phyloP scores from a whole-genome alignment of 1,140 invertebrate genomes.

The Lethrus apterus region DNA sequence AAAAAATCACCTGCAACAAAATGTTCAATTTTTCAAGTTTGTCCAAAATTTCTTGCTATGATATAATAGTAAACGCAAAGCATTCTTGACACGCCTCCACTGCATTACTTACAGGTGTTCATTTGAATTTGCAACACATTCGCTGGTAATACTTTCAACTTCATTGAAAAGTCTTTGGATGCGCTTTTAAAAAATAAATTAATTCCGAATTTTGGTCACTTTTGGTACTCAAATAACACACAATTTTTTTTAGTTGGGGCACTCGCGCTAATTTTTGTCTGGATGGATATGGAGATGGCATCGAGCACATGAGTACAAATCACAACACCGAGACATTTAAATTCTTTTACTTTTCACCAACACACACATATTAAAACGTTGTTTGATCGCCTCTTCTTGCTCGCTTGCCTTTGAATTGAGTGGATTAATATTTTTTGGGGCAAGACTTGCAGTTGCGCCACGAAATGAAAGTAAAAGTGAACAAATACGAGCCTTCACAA shows the following conservation, averaged over 20 bases:
- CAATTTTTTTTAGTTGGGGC: too few relatives aligned
- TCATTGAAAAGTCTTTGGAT: slow-evolving; percentile 1
- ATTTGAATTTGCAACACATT: slow-evolving; percentile 22
- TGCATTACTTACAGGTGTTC: slow-evolving; percentile 23
- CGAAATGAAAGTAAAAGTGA: slow-evolving; percentile 44
- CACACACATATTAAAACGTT: neutral
- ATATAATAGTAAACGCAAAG: too few relatives aligned
- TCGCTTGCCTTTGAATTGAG: slow-evolving; percentile 31
- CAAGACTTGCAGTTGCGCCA: slow-evolving; percentile 37
- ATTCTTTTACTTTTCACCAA: neutral
- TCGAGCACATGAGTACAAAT: too few relatives aligned
- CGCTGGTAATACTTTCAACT: slow-evolving; percentile 3
- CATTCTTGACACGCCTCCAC: slow-evolving; percentile 18
- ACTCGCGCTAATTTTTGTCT: too few relatives aligned
- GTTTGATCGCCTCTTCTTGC: slow-evolving; percentile 19
- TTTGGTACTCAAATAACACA: too few relatives aligned
- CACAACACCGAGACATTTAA: too few relatives aligned
- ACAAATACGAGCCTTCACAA: slow-evolving; percentile 34
- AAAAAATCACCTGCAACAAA: slow-evolving; percentile 12
- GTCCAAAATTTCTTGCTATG: neutral
- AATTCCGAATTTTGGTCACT: too few relatives aligned
- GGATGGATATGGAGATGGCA: too few relatives aligned
- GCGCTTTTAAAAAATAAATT: too few relatives aligned
- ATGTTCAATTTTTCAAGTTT: neutral
- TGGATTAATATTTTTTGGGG: slow-evolving; percentile 39